phyloP scores from a whole-genome alignment of 1,140 invertebrate genomes.

The Euura lappo region DNA sequence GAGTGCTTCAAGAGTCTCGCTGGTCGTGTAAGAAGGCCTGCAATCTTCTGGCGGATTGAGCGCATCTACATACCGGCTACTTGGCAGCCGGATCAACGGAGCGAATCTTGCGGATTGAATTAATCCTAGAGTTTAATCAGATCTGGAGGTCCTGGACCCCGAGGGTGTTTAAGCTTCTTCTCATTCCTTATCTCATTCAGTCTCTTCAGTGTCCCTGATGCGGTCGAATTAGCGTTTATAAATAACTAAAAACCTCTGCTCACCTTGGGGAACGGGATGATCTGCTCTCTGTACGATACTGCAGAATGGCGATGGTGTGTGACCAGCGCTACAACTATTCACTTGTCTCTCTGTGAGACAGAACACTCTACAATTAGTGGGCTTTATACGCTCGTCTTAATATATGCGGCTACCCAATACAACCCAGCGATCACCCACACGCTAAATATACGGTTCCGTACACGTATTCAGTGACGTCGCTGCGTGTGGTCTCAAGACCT shows the following conservation, averaged over 20 bases:
- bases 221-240: neutral
- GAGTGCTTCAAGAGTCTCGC: too few species aligned
- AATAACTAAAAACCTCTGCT: neutral
- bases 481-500: neutral
- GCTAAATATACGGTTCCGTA: neutral
- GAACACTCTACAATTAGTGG: slow-evolving; percentile 3
- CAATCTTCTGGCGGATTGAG: too few species aligned
- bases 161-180: neutral
- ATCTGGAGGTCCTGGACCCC: neutral
- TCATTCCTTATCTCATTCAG: neutral
- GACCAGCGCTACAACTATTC: neutral
- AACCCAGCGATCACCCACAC: neutral
- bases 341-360: neutral
- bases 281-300: too few species aligned
- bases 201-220: neutral
- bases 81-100: neutral
- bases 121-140: neutral
- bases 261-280: neutral
- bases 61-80: neutral
- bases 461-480: neutral
- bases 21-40: too few species aligned
- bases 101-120: neutral
- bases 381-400: neutral
- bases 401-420: neutral
- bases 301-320: neutral